Evolutionary conservation across 1,140 invertebrate genomes (phyloP), one percentile per base, ranked within the genome.

Genomic region (Papilio machaon): DNA sequence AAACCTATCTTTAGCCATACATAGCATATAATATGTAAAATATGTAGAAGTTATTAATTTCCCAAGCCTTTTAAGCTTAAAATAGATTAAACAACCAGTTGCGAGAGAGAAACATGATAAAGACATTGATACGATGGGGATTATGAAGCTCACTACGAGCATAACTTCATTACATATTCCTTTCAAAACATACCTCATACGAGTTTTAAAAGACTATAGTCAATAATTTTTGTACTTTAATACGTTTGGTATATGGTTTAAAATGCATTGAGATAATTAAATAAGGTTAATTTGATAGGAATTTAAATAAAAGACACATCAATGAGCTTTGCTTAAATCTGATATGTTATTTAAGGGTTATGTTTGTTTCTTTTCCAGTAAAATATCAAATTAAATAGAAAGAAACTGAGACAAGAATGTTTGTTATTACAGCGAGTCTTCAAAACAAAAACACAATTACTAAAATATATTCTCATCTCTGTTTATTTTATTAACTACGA

Each of bases 41-140:
- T 64, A 64, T 67, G 23, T 67, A 15, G 64, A 67, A 11, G 10
- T 67, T 4, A 35, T 35, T 67, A 67, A 35, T 67, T 35, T 15
- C 23, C 15, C 30, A 67, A 35, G 64, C 30, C 23, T 67, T 23
- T 54, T 30, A 10, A 60, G 60, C 13, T 67, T 30, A 35, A 35
- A 11, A 11, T 64, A 64, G 38, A n/a, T 74, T 47, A 10, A 74
- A 73, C 38, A 23, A 49, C 19, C 47, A 23, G 74, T 47, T 52
- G 23, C 74, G 46, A 52, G 74, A 76, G 46, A 52, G 74, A 76
- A 76, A 76, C 74, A 13, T 30, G 74, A 76, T 76, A 76, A 76
- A 76, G 74, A 76, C 23, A 76, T 76, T 76, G 74, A 52, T 76
- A 76, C 47, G 43, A 30, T 73, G 11, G 47, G 46, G 46, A 52